Percentiles rank a stretch among this genome's conserved stretches.
Conservation (phyloP, 2,797 vertebrate genomes). For the Gymnoscopelus braueri region DNA sequence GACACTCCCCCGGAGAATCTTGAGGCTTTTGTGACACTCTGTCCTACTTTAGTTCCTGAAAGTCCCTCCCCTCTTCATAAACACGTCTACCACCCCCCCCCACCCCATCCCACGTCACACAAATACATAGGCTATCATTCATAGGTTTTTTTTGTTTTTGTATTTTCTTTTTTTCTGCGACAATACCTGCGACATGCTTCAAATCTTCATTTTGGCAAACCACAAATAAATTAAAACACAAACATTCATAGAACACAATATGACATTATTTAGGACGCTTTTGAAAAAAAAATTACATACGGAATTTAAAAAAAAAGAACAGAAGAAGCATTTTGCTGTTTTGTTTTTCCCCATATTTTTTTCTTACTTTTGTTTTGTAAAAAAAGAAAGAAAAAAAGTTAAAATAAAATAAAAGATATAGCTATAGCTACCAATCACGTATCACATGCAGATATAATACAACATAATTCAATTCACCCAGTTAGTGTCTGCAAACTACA, state of each 20-base stretch:
- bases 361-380: conserved; percentile 74
- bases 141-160: conserved; percentile 60
- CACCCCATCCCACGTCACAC: conserved; percentile 48
- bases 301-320: conserved; percentile 63
- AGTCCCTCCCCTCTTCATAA: conserved; percentile 34
- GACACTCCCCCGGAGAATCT: conserved; percentile 47
- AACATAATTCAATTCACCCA: conserved; percentile 85
- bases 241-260: conserved; percentile 82
- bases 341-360: conserved; percentile 58
- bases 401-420: conserved; percentile 79
- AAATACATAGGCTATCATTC: conserved; percentile 72
- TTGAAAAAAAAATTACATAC: conserved; percentile 68
- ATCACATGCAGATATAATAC: conserved; percentile 90
- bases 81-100: conserved; percentile 52
- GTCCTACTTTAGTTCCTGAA: conserved; percentile 53
- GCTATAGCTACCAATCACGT: conserved; percentile 85
- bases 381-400: conserved; percentile 47
- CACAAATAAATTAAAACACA: conserved; percentile 87
- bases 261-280: conserved; percentile 76
- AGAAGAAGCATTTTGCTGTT: conserved; percentile 77
- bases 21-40: conserved; percentile 62
- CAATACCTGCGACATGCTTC: conserved; percentile 81
- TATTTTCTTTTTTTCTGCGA: conserved; percentile 73
- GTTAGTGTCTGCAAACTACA: conserved; percentile 87
- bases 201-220: conserved; percentile 86